phyloP scores from a whole-genome alignment of 1,140 invertebrate genomes.

The Oedothorax gibbosus region DNA sequence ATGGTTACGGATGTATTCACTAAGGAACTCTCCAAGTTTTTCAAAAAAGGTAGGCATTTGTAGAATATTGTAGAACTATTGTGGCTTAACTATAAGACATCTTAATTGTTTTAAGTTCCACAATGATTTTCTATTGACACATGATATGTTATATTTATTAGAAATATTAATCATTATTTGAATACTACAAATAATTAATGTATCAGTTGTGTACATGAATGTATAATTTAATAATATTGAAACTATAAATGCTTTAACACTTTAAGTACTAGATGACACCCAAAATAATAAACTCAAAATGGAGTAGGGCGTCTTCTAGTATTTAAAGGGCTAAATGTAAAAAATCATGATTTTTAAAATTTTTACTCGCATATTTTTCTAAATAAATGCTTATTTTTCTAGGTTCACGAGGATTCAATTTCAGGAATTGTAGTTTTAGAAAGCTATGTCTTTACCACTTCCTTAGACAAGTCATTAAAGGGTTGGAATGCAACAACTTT shows the following conservation, averaged over 20 bases:
- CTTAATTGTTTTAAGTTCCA: not conserved
- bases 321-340: not conserved
- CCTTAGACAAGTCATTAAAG: conserved; percentile 44
- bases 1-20: conserved; percentile 15
- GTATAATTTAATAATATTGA: not conserved
- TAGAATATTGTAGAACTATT: not conserved
- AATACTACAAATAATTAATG: not conserved
- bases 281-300: not conserved
- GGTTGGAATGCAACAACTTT: conserved; percentile 24
- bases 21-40: not conserved
- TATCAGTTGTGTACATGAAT: not conserved
- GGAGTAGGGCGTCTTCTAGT: not conserved
- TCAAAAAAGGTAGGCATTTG: conserved; percentile 11
- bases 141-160: not conserved
- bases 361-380: not conserved
- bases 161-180: not conserved
- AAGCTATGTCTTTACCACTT: conserved; percentile 37
- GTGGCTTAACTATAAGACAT: not conserved
- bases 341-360: not conserved
- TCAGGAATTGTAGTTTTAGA: conserved; percentile 25
- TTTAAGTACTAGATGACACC: not conserved
- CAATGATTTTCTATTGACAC: not conserved
- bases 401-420: conserved; percentile 40
- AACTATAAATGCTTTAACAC: no score
- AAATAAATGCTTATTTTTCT: conserved; percentile 4